Conservation (phyloP, 1,140 invertebrate genomes). For the Gryon sp. region DNA sequence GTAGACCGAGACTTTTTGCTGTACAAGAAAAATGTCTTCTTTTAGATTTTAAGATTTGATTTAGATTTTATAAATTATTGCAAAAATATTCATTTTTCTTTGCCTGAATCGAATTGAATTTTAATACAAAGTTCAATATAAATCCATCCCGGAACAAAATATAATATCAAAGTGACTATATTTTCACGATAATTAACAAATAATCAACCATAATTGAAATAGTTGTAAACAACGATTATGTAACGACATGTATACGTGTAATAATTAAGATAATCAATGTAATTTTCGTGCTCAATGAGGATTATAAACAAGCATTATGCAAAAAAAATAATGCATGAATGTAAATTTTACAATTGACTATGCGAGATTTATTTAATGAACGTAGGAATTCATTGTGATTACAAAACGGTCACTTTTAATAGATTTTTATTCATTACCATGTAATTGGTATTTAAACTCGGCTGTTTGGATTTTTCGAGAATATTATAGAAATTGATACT, state of each 20-base stretch:
- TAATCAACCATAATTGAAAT: constrained; percentile 9
- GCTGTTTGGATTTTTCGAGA: no score
- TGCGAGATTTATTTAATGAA: background rate
- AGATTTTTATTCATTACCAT: background rate
- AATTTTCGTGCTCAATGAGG: constrained; percentile 29
- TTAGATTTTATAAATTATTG: no score
- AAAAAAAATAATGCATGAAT: constrained; percentile 24
- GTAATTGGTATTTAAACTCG: no score
- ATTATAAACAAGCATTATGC: constrained; percentile 22
- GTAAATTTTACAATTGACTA: constrained; percentile 16
- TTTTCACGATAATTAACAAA: background rate
- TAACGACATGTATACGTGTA: constrained; percentile 11
- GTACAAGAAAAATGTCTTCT: no score
- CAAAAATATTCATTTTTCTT: no score
- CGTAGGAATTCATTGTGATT: constrained; percentile 21
- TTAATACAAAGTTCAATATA: no score
- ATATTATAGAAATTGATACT: no score
- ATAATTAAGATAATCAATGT: constrained; percentile 25
- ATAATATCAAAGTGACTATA: no score
- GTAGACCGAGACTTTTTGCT: no score
- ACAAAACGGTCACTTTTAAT: constrained; percentile 10
- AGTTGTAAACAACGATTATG: constrained; percentile 11
- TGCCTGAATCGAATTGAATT: no score
- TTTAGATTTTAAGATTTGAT: no score
- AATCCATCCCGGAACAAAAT: no score